phyloP scores from a whole-genome alignment of 23 tunicate species.

The Aplidium turbinatum region DNA sequence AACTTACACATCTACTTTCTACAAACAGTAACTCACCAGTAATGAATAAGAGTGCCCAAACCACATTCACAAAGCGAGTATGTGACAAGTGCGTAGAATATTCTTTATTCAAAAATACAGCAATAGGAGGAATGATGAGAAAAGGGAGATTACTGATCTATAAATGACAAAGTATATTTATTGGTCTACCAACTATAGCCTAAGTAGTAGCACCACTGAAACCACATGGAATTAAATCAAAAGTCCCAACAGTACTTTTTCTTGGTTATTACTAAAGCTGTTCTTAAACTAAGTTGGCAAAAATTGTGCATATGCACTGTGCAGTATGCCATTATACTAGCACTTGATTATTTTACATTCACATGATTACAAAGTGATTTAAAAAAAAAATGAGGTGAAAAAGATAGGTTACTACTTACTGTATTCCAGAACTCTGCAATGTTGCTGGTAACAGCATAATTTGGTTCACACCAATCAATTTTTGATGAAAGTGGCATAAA shows the following conservation, averaged over 20 bases:
- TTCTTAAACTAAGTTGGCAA: no score
- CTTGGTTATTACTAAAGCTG: no score
- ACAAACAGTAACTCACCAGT: constrained; percentile 34
- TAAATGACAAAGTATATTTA: no score
- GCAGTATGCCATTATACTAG: no score
- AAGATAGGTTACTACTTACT: constrained; percentile 29
- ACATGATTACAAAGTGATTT: neutral
- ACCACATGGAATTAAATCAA: no score
- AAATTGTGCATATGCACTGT: no score
- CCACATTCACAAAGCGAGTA: constrained; percentile 30
- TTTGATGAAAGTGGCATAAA: no score
- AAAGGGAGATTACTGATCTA: constrained; percentile 70
- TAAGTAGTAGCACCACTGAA: no score
- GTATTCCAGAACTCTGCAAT: constrained; percentile 81
- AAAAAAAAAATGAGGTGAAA: neutral
- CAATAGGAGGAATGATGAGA: constrained; percentile 29
- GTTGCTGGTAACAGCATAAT: constrained; percentile 24
- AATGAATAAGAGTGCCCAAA: constrained; percentile 33
- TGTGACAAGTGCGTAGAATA: constrained; percentile 36
- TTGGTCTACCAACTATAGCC: no score
- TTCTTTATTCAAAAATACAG: constrained; percentile 32
- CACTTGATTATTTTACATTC: no score
- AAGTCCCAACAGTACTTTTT: no score
- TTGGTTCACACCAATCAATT: constrained; percentile 84
- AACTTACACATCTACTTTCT: neutral